A percentile compares a stretch with the other conserved stretches of the same genome.
These are phyloP conservation scores for Raja brachyura DNA, from an alignment of 2,113 vertebrate species.

Conservation along the genomic window DNA sequence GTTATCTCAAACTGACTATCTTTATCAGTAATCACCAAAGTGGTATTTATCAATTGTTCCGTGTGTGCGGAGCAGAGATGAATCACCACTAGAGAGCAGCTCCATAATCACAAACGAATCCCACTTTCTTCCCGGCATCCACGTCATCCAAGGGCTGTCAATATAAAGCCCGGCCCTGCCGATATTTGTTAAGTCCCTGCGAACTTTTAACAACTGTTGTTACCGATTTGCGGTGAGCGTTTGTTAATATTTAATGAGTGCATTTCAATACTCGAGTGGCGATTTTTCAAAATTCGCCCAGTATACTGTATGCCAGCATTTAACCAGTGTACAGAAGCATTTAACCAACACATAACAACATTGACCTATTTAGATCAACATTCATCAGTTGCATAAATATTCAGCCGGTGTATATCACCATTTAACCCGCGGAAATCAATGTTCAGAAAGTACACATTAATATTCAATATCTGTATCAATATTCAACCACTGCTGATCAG, in stretches of 20 bases:
- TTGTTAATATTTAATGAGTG: too few species aligned
- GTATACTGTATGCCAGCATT: too few species aligned
- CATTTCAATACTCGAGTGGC: too few species aligned
- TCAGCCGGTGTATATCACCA: not conserved
- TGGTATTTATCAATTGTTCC: not conserved
- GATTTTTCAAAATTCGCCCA: too few species aligned
- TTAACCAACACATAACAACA: not conserved
- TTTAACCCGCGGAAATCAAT: not conserved
- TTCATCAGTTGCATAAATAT: not conserved
- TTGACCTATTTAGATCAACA: not conserved
- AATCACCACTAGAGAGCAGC: not conserved
- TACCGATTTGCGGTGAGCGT: too few species aligned
- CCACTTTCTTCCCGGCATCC: not conserved
- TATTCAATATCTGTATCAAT: not conserved
- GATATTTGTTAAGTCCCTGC: too few species aligned
- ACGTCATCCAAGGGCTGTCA: not conserved
- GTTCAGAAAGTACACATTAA: too few species aligned
- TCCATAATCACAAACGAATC: not conserved
- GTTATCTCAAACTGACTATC: too few species aligned
- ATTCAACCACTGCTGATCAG: not conserved
- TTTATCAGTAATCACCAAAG: not conserved
- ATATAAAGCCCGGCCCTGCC: too few species aligned
- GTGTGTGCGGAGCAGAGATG: not conserved
- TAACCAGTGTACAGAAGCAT: not conserved
- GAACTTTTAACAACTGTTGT: too few species aligned